Evolutionary conservation across 1,140 invertebrate species (phyloP), one percentile per base, ranked within the genome.

Genomic region (Zaprionus camerounensis): DNA sequence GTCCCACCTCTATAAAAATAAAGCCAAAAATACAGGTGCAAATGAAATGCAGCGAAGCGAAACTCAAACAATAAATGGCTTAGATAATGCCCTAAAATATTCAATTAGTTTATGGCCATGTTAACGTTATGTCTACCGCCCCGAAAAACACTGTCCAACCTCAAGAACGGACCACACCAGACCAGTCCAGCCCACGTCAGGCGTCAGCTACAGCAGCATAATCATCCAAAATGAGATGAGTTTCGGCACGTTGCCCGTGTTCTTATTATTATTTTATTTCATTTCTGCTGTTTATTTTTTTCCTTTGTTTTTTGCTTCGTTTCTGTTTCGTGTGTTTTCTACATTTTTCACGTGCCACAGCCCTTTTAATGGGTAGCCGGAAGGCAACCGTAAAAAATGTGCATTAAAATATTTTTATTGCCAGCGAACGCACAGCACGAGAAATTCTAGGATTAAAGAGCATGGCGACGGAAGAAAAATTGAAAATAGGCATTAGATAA

Each of bases 371-470:
- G 76, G 83, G 26, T 65, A 70, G 55, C 72, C 75, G 61, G 38
- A 28, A 67, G 51, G 81, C 68, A 61, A 74, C 69, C 41, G 74
- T 75, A 72, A 82, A 81, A 88, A 78, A 74, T 76, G 71, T 84
- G 81, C 81, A 88, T 88, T 90, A 90, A 88, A 88, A 88, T 88
- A 88, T 88, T 88, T 88, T 90, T 88, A 88, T 88, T 88, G 85
- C 85, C 67, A 34, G 66, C 58, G 67, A 74, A 68, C 41, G 62
- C n/a, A 55, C 2, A 22, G 22, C 6, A 31, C 15, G 38, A 36
- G 20, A 63, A 68, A 64, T 53, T 79, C 34, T 68, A 36, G 69
- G 80, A 78, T 83, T 80, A 76, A 90, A 82, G 67, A 70, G 67
- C 76, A 56, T 17, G 9, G 36, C 36, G 44, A 36, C 11, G 34